Evolutionary conservation across 2,888 invertebrate genomes (phyloP), one percentile per base, ranked within the genome.

Genomic region (Heliothis peltigera): DNA sequence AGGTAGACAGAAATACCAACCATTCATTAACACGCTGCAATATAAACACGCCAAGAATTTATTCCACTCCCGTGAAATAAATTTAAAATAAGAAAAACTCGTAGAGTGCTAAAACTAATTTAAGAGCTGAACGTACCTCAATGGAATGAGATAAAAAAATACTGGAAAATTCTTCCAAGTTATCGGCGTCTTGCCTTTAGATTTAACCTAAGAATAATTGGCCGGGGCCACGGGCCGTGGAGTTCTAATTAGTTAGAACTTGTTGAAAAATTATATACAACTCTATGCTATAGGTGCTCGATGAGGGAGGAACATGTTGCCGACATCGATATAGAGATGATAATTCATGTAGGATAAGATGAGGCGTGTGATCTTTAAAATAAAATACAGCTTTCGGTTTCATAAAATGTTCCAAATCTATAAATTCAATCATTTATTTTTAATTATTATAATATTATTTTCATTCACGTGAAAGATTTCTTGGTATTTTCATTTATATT

Each of bases 201-300:
- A 65, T 79, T 78, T 78, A 71, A 83, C 87, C 81, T 84, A 87
- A 87, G 85, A 88, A 87, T 86, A 85, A 89, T 87, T 80, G 83
- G 81, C 68, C 49, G 54, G 62, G 70, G 81, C 79, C 68, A 63
- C 55, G 66, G 52, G 48, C 77, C 55, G 62, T 68, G 62, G 58
- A 77, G 71, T 65, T 71, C 79, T 87, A 87, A 89, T 88, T 88
- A 87, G 86, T 85, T 89, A 79, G 79, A 82, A 87, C 85, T 84
- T 86, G 84, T 88, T 88, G 86, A 87, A 87, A 86, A 88, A 89
- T 88, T 87, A 83, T 75, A 74, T 69, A 82, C 75, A 79, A 76
- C 83, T 75, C 65, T 64, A 77, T 79, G 81, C 64, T 74, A 43
- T 67, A 76, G 77, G 73, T 75, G 60, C 70, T 53, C 54, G 21